Conservation (phyloP, 2,888 invertebrate species). For the Diarsia rubi region DNA sequence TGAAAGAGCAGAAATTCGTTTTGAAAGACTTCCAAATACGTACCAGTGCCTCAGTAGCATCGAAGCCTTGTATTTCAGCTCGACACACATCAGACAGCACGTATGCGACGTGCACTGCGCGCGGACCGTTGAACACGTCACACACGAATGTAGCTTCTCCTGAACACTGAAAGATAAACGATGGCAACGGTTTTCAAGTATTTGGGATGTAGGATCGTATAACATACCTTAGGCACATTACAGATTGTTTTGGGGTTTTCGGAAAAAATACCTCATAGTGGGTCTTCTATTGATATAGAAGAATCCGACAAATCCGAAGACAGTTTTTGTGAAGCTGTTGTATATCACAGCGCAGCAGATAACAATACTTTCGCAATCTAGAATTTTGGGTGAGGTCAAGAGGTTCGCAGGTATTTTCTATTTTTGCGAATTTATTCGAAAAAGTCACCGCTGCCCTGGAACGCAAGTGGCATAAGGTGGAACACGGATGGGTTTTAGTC, state of each 20-base stretch:
- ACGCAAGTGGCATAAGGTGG: too few species aligned
- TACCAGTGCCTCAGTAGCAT: conserved; percentile 92
- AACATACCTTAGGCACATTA: neutral
- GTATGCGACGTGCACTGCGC: conserved; percentile 93
- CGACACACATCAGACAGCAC: conserved; percentile 89
- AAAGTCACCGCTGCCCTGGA: too few species aligned
- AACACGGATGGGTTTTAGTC: too few species aligned
- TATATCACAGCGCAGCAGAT: neutral
- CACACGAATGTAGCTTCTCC: conserved; percentile 93
- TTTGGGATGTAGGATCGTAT: neutral
- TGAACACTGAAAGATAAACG: conserved; percentile 85
- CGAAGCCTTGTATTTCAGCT: conserved; percentile 91
- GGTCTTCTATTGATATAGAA: neutral
- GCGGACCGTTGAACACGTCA: conserved; percentile 90
- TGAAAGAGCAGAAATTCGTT: neutral
- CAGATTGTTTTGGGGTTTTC: neutral
- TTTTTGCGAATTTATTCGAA: too few species aligned
- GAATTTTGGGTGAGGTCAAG: neutral
- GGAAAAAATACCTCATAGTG: neutral
- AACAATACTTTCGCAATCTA: neutral
- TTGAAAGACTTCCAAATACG: conserved; percentile 40
- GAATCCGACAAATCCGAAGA: neutral
- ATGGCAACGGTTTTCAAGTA: neutral
- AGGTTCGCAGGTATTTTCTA: neutral
- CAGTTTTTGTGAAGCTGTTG: neutral